Conservation (phyloP, 2,113 vertebrate species). For the Tympanuchus pallidicinctus region DNA sequence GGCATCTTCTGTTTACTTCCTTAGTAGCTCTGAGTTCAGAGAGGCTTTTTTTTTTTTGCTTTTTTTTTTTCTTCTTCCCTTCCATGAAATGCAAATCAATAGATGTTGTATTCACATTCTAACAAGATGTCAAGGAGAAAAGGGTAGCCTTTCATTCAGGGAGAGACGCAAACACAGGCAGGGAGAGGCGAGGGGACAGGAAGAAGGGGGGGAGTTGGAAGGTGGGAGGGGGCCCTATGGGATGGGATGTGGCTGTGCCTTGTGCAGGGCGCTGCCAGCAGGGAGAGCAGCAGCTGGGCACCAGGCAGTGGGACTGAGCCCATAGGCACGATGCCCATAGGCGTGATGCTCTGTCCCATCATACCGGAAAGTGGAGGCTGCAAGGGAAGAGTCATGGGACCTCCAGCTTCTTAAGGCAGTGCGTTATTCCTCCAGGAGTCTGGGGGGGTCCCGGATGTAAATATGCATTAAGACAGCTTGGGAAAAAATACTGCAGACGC, state of each 20-base stretch:
- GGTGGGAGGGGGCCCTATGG: too few relatives aligned
- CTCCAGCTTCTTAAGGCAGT: slow-evolving; percentile 5
- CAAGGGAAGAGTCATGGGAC: background rate
- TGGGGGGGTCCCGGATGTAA: slow-evolving; percentile 53
- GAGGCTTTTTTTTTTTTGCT: background rate
- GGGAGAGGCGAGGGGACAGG: slow-evolving; percentile 35
- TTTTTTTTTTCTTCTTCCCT: slow-evolving; percentile 16
- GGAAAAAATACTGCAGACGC: background rate
- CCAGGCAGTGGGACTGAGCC: background rate
- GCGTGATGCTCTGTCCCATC: too few relatives aligned
- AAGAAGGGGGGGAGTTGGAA: background rate
- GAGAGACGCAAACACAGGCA: slow-evolving; percentile 1
- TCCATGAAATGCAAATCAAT: slow-evolving; percentile 81
- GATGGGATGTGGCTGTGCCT: background rate
- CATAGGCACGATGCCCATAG: accelerated
- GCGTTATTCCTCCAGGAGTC: slow-evolving; percentile 55
- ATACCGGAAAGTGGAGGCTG: background rate
- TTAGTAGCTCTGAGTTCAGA: slow-evolving; percentile 38
- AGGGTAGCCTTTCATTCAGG: slow-evolving; percentile 80
- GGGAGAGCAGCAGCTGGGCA: background rate
- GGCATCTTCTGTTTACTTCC: slow-evolving; percentile 8
- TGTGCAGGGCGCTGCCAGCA: background rate
- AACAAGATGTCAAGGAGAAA: slow-evolving; percentile 79
- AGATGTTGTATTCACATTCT: slow-evolving; percentile 78
- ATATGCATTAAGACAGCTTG: slow-evolving; percentile 66